Evolutionary conservation across 2,797 vertebrate genomes (phyloP).

Genomic region (Hippoglossus hippoglossus): DNA sequence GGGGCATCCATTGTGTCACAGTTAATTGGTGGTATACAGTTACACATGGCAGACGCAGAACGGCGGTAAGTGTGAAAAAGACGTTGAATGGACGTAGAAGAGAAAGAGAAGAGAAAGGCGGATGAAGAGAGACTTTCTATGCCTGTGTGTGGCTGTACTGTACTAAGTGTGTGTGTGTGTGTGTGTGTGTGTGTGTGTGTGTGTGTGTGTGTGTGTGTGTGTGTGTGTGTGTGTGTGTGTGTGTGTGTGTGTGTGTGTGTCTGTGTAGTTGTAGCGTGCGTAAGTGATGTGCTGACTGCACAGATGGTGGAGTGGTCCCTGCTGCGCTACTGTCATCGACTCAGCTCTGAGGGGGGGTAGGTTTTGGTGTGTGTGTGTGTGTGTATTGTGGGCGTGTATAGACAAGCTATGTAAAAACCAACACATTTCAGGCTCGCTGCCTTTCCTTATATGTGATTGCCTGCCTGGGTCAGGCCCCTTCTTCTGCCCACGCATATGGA

Average conservation of each 20-base stretch:
- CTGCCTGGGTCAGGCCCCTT: constrained; percentile 51
- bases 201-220: constrained; percentile 33
- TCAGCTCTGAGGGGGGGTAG: constrained; percentile 65
- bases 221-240: constrained; percentile 29
- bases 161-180: constrained; percentile 33
- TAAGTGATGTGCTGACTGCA: constrained; percentile 82
- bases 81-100: constrained; percentile 54
- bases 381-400: constrained; percentile 37
- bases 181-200: constrained; percentile 33
- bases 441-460: constrained; percentile 64
- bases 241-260: constrained; percentile 30
- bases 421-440: constrained; percentile 73
- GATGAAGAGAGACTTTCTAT: constrained; percentile 31
- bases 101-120: constrained; percentile 35
- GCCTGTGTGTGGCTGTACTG: constrained; percentile 12
- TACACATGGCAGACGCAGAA: constrained; percentile 62
- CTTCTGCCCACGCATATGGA: constrained; percentile 45
- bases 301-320: constrained; percentile 83
- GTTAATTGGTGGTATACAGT: constrained; percentile 79
- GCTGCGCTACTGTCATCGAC: constrained; percentile 81
- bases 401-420: constrained; percentile 62
- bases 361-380: constrained; percentile 39
- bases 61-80: constrained; percentile 51
- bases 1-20: constrained; percentile 71
- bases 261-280: constrained; percentile 54